Base-by-base conservation (phyloP, 1,140 invertebrate species). In the Drosophila orena region DNA sequence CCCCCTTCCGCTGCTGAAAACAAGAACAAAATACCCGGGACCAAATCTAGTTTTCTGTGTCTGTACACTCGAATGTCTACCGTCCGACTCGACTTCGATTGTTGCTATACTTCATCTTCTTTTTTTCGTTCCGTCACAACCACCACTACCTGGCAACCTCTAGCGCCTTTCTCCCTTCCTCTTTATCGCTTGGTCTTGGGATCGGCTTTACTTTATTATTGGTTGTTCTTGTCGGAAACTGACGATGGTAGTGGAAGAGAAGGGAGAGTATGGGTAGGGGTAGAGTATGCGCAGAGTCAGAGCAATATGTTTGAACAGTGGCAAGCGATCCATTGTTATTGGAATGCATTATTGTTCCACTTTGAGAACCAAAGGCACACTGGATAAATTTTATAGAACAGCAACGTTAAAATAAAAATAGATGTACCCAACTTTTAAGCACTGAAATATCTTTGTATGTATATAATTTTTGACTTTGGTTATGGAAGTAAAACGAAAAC, bases 21-120 rank as follows among this genome's bases (percentile, higher is more conserved):
- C 6, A 30, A 30, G 8, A 30, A 30, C 7, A 30, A 52, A 17
- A 34, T 47, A 34, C 15, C 17, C 42, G 49, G 47, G 14, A 53
- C 65, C 61, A 24, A 76, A 77, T 79, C 83, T 78, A 79, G 79
- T 88, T 88, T 86, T 81, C 70, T 81, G 81, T 86, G 75, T 86
- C 77, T 88, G 59, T 88, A 86, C 65, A 86, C 81, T 78, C 54
- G 68, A 85, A 86, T 85, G 73, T 84, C 62, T 66, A 61, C 62
- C 81, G 76, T 49, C 61, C 60, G 42, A 15, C 38, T n/a, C 38
- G n/a, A 43, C 2, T 17, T 15, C 42, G 57, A 49, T 74, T 59
- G 79, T 75, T 86, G 74, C 78, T 81, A 86, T 88, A 86, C 81
- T 86, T 88, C 83, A 86, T 88, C 83, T 88, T 88, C 78, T 88